These are phyloP conservation scores for Trichogramma pretiosum DNA, from an alignment of 1,140 invertebrate genomes.

Conservation along the genomic window DNA sequence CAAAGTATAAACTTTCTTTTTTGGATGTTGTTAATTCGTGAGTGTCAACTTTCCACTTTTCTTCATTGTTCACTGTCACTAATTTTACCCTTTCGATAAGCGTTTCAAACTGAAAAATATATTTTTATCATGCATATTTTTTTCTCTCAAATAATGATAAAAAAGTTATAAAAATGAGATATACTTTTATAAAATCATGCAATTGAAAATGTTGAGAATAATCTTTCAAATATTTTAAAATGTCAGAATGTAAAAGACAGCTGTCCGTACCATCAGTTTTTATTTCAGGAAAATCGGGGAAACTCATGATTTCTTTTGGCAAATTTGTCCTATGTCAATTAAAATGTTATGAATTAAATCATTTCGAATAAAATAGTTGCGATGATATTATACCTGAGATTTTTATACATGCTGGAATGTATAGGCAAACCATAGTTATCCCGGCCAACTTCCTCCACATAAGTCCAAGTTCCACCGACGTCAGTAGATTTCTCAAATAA, in stretches of 20 bases:
- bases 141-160: no score
- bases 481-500: constrained; percentile 56
- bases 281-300: constrained; percentile 57
- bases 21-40: constrained; percentile 38
- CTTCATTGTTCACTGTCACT: no score
- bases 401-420: constrained; percentile 64
- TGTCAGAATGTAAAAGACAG: constrained; percentile 51
- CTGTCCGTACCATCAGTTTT: constrained; percentile 38
- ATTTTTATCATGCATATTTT: no score
- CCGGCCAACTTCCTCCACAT: constrained; percentile 52
- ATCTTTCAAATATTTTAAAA: constrained; percentile 56
- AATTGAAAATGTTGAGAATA: constrained; percentile 46
- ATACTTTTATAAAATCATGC: background rate
- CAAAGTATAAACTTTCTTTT: constrained; percentile 35
- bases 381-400: constrained; percentile 27
- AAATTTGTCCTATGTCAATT: constrained; percentile 57
- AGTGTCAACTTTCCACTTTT: constrained; percentile 36
- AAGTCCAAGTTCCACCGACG: constrained; percentile 67
- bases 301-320: constrained; percentile 69
- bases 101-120: constrained; percentile 30
- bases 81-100: constrained; percentile 26
- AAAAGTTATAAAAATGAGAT: constrained; percentile 1
- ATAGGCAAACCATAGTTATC: constrained; percentile 55
- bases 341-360: background rate
- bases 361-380: background rate